Evolutionary conservation across 1,140 invertebrate genomes (phyloP).

Genomic region (Ceratina calcarata): DNA sequence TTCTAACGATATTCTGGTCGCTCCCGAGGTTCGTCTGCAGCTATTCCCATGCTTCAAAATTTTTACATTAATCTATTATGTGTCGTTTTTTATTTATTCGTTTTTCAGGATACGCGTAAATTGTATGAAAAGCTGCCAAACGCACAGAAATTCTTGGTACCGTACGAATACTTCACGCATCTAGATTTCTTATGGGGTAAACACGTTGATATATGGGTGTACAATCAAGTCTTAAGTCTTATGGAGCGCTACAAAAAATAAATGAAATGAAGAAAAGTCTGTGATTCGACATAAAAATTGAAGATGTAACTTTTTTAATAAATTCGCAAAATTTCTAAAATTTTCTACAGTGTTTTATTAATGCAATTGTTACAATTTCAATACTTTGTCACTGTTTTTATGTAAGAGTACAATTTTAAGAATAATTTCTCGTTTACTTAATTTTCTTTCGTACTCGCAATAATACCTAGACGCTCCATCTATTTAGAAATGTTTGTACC

Average conservation of each 20-base stretch:
- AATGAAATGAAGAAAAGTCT: too few relatives aligned
- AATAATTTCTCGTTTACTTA: too few relatives aligned
- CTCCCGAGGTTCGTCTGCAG: conserved; percentile 26
- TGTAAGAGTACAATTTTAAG: too few relatives aligned
- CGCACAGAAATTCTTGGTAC: conserved; percentile 79
- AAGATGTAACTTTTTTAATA: too few relatives aligned
- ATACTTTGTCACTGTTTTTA: too few relatives aligned
- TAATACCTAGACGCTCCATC: too few relatives aligned
- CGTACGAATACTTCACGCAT: conserved; percentile 83
- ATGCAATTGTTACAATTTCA: too few relatives aligned
- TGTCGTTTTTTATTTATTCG: background rate
- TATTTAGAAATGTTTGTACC: too few relatives aligned
- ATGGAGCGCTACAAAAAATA: background rate
- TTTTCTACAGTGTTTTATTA: too few relatives aligned
- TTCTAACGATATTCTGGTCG: conserved; percentile 84
- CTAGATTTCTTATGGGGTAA: conserved; percentile 86
- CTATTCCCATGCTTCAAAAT: background rate
- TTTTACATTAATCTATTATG: background rate
- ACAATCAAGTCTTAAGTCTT: conserved; percentile 73
- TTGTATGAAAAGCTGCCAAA: conserved; percentile 79
- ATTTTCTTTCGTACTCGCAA: too few relatives aligned
- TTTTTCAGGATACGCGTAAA: conserved; percentile 70
- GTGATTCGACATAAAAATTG: too few relatives aligned
- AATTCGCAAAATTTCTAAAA: too few relatives aligned
- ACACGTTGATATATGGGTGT: conserved; percentile 82